phyloP scores from a whole-genome alignment of 2,113 vertebrate genomes.

The Elephas maximus region DNA sequence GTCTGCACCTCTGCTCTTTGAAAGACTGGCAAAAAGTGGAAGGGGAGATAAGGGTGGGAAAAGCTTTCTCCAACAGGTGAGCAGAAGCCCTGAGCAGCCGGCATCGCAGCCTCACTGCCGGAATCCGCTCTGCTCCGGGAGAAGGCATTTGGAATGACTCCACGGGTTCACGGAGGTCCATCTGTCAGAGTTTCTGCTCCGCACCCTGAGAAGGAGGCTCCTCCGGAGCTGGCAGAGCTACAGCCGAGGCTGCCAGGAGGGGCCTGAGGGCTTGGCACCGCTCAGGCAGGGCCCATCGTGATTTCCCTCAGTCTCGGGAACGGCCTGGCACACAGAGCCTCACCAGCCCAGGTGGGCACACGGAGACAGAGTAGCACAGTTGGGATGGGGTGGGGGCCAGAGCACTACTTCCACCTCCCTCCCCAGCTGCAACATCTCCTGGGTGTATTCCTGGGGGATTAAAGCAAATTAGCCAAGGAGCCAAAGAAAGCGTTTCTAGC shows the following conservation, averaged over 20 bases:
- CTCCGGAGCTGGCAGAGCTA: slow-evolving; percentile 9
- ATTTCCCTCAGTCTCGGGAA: background rate
- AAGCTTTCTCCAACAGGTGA: slow-evolving; percentile 29
- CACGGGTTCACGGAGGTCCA: slow-evolving; percentile 52
- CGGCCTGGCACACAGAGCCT: background rate
- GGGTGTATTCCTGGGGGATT: background rate
- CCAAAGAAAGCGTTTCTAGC: background rate
- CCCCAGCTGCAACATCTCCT: background rate
- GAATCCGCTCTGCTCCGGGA: background rate
- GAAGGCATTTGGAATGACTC: slow-evolving; percentile 53
- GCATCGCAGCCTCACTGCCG: background rate
- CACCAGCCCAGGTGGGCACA: background rate
- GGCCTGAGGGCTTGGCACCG: background rate
- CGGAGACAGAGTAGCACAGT: background rate
- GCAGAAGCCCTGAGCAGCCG: background rate
- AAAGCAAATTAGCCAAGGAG: slow-evolving; percentile 21
- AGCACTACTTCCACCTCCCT: background rate
- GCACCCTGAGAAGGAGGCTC: background rate
- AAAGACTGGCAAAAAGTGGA: background rate
- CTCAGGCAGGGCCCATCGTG: accelerated
- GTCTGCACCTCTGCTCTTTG: background rate
- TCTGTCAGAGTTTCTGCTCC: slow-evolving; percentile 63
- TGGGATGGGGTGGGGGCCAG: background rate
- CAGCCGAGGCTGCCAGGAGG: background rate
- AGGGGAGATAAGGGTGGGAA: background rate